Evolutionary conservation across 2,113 vertebrate genomes (phyloP), one percentile per base, ranked within the genome.

Genomic region (Proteles cristata): DNA sequence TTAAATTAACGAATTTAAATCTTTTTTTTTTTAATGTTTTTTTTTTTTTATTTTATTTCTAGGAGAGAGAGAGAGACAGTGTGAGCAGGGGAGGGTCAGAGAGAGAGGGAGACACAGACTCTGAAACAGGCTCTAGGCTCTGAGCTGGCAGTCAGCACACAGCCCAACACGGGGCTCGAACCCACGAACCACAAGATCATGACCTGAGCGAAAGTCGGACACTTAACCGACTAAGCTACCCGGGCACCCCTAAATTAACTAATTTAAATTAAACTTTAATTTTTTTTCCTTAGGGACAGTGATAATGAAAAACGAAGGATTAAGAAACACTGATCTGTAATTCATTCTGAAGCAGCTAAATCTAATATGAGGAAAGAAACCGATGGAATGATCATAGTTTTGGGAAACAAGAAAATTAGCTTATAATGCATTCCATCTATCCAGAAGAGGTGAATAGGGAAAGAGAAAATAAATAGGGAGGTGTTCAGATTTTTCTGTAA

Each of bases 271-370:
- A 48, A 88, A 80, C 80, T 69, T 92, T 71, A 58, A 71, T n/a
- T 87, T 68, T 68, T 88, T 93, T 55, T 21, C 45, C 55, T 45
- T 58, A 74, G 63, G 12, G 21, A 71, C n/a, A 8, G 43, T 88
- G 85, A 86, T 28, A 81, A 80, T 77, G 50, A 63, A n/a, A n/a
- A 76, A 77, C 71, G 84, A 73, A 58, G 50, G 12, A 21, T 43
- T 77, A 19, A 63, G 31, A 90, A 90, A 97, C 31, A 93, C 2
- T 61, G 39, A 90, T 48, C 33, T 93, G 45, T 50, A 90, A 58
- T 71, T 77, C 83, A 82, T 92, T 98, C 88, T 6, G 4, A 0
- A 5, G 90, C 90, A 88, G 50, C 65, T 97, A 92, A 97, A 48
- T 77, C 68, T 69, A 91, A 68, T 85, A 97, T 77, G 79, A 96